A percentile compares a stretch with the other conserved stretches of the same genome.
Conservation (phyloP, 2,113 vertebrate species). For the Myotis yumanensis region DNA sequence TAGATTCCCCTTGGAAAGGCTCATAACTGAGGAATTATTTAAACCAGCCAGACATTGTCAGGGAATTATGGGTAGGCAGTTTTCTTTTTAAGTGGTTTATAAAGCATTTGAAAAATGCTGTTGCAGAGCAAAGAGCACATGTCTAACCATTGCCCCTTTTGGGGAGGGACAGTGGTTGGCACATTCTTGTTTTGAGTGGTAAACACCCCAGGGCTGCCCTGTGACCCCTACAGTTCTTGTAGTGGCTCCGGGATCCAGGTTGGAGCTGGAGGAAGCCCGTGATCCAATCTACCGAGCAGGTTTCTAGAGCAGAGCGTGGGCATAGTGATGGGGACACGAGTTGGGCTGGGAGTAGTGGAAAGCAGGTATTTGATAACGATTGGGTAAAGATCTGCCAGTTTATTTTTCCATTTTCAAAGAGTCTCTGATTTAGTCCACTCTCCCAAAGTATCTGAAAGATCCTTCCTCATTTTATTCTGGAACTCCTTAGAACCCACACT, state of each 20-base stretch:
- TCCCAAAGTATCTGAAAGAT: neutral
- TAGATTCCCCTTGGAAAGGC: slow-evolving; percentile 45
- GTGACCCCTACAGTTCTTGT: neutral
- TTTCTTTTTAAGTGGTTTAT: slow-evolving; percentile 67
- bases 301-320: neutral
- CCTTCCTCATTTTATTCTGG: neutral
- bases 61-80: slow-evolving; percentile 63
- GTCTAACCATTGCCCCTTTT: neutral
- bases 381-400: neutral
- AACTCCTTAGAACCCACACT: neutral
- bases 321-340: neutral
- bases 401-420: neutral
- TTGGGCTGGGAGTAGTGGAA: neutral
- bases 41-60: slow-evolving; percentile 57
- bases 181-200: slow-evolving; percentile 9
- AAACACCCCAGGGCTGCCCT: neutral
- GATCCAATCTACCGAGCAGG: neutral
- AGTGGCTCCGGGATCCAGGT: neutral
- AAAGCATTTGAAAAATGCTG: slow-evolving; percentile 65
- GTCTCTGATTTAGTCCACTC: neutral
- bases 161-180: neutral
- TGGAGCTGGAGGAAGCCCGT: neutral
- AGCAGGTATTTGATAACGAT: neutral
- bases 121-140: slow-evolving; percentile 50
- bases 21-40: slow-evolving; percentile 46